phyloP scores from a whole-genome alignment of 2,888 invertebrate genomes.

The Mesochorus sp. region DNA sequence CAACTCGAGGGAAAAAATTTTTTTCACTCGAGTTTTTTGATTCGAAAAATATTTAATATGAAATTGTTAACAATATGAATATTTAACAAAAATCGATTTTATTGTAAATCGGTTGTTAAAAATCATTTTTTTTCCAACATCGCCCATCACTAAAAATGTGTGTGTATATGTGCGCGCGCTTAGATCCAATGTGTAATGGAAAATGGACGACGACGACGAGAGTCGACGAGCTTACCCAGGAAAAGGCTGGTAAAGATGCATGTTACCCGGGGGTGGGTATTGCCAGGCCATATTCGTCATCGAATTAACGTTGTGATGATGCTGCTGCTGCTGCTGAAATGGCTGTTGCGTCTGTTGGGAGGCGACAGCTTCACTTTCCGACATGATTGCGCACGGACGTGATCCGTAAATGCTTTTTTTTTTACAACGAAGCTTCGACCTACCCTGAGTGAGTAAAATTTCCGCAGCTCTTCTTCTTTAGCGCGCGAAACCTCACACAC shows the following conservation, averaged over 20 bases:
- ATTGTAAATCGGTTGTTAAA: no score
- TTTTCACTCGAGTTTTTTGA: no score
- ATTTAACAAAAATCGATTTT: no score
- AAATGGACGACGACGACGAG: not conserved
- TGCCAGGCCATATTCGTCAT: constrained; percentile 81
- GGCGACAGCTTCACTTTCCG: constrained; percentile 79
- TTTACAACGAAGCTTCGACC: constrained; percentile 60
- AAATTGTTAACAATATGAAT: no score
- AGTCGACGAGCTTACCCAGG: constrained; percentile 73
- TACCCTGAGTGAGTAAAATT: constrained; percentile 48
- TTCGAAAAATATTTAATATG: no score
- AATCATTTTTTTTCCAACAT: not conserved
- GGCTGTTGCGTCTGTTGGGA: constrained; percentile 78
- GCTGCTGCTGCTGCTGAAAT: constrained; percentile 72
- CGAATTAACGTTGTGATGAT: constrained; percentile 66
- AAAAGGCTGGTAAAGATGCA: constrained; percentile 78
- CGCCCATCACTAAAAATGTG: not conserved
- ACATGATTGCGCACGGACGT: constrained; percentile 72
- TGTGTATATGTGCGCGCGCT: not conserved
- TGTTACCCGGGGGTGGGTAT: constrained; percentile 79
- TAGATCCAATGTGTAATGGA: not conserved
- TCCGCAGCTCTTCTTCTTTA: constrained; percentile 22
- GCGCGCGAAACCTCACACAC: not conserved
- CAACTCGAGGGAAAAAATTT: no score
- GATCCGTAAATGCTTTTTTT: constrained; percentile 32